These are phyloP conservation scores for Arremon aurantiirostris DNA, from an alignment of 2,797 vertebrate species.

Conservation along the genomic window DNA sequence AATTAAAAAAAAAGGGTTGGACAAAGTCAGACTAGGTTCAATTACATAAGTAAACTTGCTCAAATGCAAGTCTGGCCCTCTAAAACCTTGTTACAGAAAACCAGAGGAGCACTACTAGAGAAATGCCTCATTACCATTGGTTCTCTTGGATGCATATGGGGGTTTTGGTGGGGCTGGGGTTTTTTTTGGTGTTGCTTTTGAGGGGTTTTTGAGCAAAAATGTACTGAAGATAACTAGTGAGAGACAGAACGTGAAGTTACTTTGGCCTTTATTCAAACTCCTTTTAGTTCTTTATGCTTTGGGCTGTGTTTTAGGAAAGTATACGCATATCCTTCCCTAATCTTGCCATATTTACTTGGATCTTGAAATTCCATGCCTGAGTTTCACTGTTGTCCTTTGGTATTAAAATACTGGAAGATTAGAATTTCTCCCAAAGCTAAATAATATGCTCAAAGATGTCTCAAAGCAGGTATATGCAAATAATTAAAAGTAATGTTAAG, in stretches of 20 bases:
- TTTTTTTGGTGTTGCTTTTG: background rate
- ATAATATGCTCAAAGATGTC: background rate
- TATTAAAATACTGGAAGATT: background rate
- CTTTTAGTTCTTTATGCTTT: background rate
- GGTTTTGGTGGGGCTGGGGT: accelerated
- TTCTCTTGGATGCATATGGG: background rate
- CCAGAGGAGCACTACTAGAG: background rate
- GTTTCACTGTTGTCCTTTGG: background rate
- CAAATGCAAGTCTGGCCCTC: background rate
- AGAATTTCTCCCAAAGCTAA: background rate
- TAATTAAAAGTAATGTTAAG: background rate
- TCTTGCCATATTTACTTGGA: background rate
- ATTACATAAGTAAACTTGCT: background rate
- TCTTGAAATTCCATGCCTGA: background rate
- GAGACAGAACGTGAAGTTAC: background rate
- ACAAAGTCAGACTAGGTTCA: background rate
- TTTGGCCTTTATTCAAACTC: background rate
- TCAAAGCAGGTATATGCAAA: background rate
- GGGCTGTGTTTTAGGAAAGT: background rate
- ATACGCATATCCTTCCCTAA: background rate
- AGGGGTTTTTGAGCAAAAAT: background rate
- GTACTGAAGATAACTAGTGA: background rate
- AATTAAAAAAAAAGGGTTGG: background rate
- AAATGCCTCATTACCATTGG: background rate
- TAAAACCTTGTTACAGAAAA: background rate